These are phyloP conservation scores for Cyprinodon variegatus DNA, from an alignment of 2,113 vertebrate species.

Conservation along the genomic window DNA sequence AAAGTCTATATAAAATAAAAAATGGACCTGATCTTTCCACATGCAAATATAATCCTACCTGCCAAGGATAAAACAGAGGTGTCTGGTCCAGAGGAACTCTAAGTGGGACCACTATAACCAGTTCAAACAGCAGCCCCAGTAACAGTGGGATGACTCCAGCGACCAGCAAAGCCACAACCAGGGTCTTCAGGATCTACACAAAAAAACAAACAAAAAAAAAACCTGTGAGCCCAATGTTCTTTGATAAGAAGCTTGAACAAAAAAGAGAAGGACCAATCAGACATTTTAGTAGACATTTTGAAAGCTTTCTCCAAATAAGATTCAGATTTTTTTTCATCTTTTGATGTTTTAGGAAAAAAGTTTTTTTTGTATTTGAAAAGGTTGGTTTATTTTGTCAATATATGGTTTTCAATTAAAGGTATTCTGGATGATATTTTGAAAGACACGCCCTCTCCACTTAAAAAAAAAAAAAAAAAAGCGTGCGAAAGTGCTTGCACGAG, in stretches of 20 bases:
- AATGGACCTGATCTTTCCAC: neutral
- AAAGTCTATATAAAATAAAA: neutral
- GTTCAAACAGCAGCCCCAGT: conserved; percentile 93
- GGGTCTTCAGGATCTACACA: conserved; percentile 92
- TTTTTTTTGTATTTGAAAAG: no score
- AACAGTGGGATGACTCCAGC: conserved; percentile 95
- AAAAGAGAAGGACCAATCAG: neutral
- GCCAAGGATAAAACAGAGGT: conserved; percentile 98
- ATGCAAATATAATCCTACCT: conserved; percentile 80
- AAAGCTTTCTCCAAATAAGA: no score
- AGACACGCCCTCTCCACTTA: no score
- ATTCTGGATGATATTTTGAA: no score
- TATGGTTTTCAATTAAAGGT: no score
- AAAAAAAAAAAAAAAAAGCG: no score
- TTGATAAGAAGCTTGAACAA: neutral
- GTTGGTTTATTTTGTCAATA: no score
- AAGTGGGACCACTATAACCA: conserved; percentile 96
- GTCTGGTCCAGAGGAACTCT: conserved; percentile 97
- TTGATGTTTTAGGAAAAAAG: no score
- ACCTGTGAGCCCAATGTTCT: neutral
- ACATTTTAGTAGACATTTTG: neutral
- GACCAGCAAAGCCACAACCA: conserved; percentile 92
- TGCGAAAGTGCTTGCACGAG: no score
- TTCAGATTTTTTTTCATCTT: no score
- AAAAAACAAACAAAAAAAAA: neutral